A percentile compares a stretch with the other conserved stretches of the same genome.
These are phyloP conservation scores for Menura novaehollandiae DNA, from an alignment of 2,113 vertebrate genomes.

Conservation along the genomic window DNA sequence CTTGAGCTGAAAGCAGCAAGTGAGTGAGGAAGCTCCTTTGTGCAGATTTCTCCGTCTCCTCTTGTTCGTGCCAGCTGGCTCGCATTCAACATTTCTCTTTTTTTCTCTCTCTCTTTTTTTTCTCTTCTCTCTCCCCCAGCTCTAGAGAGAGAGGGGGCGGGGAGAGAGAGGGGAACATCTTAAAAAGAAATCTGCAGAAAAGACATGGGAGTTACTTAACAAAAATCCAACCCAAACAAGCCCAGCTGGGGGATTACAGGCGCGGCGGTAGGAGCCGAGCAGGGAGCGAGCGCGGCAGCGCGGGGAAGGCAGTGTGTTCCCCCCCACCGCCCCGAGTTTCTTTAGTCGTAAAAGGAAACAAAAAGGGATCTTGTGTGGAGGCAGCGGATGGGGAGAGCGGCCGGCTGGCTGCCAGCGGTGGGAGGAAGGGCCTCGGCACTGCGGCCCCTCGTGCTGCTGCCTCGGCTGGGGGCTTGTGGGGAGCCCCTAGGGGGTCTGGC, in stretches of 20 bases:
- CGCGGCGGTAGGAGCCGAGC: neutral
- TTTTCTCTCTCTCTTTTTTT: neutral
- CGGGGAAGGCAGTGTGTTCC: neutral
- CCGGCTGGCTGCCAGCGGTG: conserved; percentile 8
- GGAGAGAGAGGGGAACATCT: conserved; percentile 39
- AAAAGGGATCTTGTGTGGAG: conserved; percentile 45
- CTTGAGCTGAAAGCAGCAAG: conserved; percentile 64
- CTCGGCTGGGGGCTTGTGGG: neutral
- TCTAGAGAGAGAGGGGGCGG: conserved; percentile 49
- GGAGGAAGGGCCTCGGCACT: neutral
- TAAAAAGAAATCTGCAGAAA: conserved; percentile 52
- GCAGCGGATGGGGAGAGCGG: conserved; percentile 14
- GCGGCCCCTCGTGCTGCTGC: neutral
- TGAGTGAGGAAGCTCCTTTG: conserved; percentile 69
- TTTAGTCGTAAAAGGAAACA: conserved; percentile 54
- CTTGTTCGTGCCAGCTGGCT: conserved; percentile 65
- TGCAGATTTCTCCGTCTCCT: conserved; percentile 59
- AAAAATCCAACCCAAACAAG: conserved; percentile 60
- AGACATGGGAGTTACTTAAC: conserved; percentile 48
- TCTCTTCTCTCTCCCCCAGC: neutral
- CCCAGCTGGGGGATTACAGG: conserved; percentile 41
- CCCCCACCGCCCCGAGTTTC: neutral
- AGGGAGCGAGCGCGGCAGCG: neutral
- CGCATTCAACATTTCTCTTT: conserved; percentile 57
- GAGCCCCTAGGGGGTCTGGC: neutral